Conservation (phyloP, 1,140 invertebrate species). For the Cotesia typhae region DNA sequence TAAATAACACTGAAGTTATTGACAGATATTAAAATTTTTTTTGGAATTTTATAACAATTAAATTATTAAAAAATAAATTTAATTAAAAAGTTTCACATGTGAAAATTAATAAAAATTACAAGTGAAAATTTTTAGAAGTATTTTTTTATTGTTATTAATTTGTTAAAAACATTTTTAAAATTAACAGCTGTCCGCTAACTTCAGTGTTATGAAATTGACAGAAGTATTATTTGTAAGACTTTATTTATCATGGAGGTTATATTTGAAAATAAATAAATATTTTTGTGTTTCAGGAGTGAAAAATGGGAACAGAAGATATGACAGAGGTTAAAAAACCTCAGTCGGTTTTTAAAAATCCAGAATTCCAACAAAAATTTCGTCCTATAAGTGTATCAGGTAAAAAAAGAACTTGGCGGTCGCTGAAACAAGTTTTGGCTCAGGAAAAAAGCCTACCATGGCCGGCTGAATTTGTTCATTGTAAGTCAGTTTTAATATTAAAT, state of each 20-base stretch:
- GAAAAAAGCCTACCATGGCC: slow-evolving; percentile 78
- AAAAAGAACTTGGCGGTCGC: slow-evolving; percentile 78
- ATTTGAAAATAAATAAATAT: background rate
- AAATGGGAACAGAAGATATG: slow-evolving; percentile 59
- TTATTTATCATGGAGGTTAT: background rate
- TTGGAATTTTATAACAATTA: too few species aligned
- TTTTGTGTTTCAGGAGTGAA: slow-evolving; percentile 16
- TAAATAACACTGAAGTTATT: too few species aligned
- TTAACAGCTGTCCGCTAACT: too few species aligned
- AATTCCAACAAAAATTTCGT: slow-evolving; percentile 63
- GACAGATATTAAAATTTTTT: too few species aligned
- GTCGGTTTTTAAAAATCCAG: slow-evolving; percentile 56
- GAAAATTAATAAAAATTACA: too few species aligned
- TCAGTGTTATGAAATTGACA: too few species aligned
- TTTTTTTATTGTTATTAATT: too few species aligned
- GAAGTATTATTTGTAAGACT: too few species aligned
- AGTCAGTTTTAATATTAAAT: slow-evolving; percentile 49
- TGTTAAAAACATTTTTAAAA: too few species aligned
- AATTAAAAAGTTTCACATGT: too few species aligned
- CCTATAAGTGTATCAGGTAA: slow-evolving; percentile 68
- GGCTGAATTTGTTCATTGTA: slow-evolving; percentile 74
- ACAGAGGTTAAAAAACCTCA: slow-evolving; percentile 53
- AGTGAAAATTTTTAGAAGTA: too few species aligned
- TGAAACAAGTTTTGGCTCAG: slow-evolving; percentile 81
- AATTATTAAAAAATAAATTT: too few species aligned